Conservation (phyloP, 2,888 invertebrate species). For the Conistra vaccinii region DNA sequence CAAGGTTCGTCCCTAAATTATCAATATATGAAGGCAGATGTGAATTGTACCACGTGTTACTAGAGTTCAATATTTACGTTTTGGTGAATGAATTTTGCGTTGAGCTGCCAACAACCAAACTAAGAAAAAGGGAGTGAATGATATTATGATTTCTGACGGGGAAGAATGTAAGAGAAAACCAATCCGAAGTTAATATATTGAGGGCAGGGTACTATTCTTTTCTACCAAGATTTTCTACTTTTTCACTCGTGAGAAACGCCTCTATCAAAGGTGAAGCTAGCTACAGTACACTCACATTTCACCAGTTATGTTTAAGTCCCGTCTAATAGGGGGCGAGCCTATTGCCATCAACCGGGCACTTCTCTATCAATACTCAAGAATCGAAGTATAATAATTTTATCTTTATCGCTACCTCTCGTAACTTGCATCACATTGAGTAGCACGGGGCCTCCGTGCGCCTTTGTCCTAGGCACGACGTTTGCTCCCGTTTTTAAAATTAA, state of each 20-base stretch:
- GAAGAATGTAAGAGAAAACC: background rate
- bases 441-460: slow-evolving; percentile 77
- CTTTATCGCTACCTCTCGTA: slow-evolving; percentile 19
- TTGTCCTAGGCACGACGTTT: slow-evolving; percentile 87
- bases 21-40: background rate
- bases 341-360: too few relatives aligned
- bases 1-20: too few relatives aligned
- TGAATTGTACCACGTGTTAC: background rate
- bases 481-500: slow-evolving; percentile 89
- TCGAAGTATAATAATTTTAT: background rate
- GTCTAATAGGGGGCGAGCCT: too few relatives aligned
- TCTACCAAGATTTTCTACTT: background rate
- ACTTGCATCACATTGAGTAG: slow-evolving; percentile 15
- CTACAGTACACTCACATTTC: too few relatives aligned
- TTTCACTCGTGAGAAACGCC: background rate
- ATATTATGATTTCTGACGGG: too few relatives aligned
- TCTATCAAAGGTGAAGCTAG: background rate
- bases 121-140: too few relatives aligned
- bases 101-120: background rate
- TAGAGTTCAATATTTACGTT: background rate
- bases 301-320: too few relatives aligned
- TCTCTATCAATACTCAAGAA: too few relatives aligned
- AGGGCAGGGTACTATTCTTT: background rate
- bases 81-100: background rate
- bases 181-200: background rate